Evolutionary conservation across 2,113 vertebrate genomes (phyloP).

Genomic region (Pseudopodoces humilis): DNA sequence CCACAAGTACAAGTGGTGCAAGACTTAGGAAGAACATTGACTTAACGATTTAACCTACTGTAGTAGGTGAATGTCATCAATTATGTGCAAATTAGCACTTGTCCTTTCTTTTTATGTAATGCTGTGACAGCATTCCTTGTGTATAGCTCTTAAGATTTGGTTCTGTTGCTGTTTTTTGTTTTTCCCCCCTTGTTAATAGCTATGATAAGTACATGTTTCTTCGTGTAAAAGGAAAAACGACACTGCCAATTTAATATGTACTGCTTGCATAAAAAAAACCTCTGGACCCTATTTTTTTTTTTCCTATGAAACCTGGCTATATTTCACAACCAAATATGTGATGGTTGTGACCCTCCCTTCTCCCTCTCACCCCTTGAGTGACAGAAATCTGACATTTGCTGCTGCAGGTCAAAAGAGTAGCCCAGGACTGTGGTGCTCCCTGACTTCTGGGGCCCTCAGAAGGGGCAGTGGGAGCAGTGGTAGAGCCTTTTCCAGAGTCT

Average conservation of each 20-base stretch:
- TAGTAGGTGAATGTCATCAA: not conserved
- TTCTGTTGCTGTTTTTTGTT: not conserved
- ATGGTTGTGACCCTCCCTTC: not conserved
- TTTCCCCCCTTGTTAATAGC: not conserved
- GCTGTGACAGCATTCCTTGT: not conserved
- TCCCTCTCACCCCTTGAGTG: not conserved
- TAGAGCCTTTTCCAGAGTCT: not conserved
- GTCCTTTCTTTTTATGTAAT: not conserved
- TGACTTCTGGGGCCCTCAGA: not conserved
- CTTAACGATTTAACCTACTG: not conserved
- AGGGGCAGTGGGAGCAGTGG: not conserved
- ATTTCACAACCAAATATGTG: not conserved
- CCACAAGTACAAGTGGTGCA: not conserved
- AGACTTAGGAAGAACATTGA: not conserved
- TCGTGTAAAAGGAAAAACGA: not conserved
- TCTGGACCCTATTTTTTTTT: not conserved
- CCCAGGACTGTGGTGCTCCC: accelerated
- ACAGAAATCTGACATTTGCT: not conserved
- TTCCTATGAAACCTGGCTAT: not conserved
- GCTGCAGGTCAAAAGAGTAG: not conserved
- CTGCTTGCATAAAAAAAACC: not conserved
- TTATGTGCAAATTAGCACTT: not conserved
- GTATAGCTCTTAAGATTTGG: not conserved
- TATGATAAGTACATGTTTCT: not conserved
- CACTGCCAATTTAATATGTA: not conserved